Evolutionary conservation across 1,140 invertebrate genomes (phyloP), one percentile per base, ranked within the genome.

Genomic region (Amphibalanus amphitrite): DNA sequence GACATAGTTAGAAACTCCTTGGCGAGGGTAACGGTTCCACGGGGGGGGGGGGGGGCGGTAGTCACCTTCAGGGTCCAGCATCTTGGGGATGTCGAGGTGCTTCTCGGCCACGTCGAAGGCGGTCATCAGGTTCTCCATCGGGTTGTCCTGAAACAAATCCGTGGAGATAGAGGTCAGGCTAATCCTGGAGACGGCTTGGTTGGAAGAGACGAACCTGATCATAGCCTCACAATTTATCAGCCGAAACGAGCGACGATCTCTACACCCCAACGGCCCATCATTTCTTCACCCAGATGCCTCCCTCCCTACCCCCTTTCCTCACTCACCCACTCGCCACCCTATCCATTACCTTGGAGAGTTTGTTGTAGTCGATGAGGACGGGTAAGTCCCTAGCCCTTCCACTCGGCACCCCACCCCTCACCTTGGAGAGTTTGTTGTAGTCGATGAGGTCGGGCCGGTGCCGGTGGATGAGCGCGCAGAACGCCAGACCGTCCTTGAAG

Each of bases 51-150:
- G 33, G 47, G 23, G 47, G 1, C 13, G 47, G 20, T 59, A 1
- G 84, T 85, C 86, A 98, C 97, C 97, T 86, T 99, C 97, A 79
- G 96, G 93, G 86, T 99, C 97, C 87, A 99, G 95, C 97, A 99
- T 99, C 83, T 93, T 88, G 76, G 97, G 97, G 85, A 99, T 99
- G 86, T 99, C 96, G 76, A 99, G 86, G 83, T 99, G 96, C 82
- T 98, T 98, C 85, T 99, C 97, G 80, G 97, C 97, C 78, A 99
- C 92, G 84, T 99, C 96, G 82, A 99, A 99, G 77, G 97, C 97
- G 78, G 94, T 93, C 84, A 98, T 99, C 77, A 99, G 84, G 84
- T 99, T 99, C 82, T 98, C 94, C 78, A 97, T 83, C 75, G 97
- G 96, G 84, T 98, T 97, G 82, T 98, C 95, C 86, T 86, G 74